phyloP scores from a whole-genome alignment of 2,797 vertebrate species.

The Cyclura pinguis region DNA sequence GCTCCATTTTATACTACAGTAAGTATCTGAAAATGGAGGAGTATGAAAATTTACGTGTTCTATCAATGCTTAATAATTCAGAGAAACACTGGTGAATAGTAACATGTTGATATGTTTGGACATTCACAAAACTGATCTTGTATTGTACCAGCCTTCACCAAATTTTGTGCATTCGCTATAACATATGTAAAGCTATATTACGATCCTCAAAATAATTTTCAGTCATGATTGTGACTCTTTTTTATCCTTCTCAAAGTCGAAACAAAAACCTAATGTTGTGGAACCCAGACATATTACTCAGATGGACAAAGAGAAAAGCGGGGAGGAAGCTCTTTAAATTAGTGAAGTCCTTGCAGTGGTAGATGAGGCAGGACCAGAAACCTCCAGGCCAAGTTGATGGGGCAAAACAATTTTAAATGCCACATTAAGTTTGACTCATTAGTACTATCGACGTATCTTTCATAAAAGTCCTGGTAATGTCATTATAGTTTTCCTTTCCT shows the following conservation, averaged over 20 bases:
- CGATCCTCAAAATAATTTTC: neutral
- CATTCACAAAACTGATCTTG: neutral
- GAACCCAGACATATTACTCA: conserved; percentile 11
- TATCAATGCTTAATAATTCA: neutral
- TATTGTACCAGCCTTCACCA: neutral
- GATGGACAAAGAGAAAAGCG: neutral
- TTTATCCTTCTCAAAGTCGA: neutral
- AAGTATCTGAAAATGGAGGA: neutral
- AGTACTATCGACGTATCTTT: conserved; percentile 16
- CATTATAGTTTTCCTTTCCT: neutral
- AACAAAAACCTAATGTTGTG: neutral
- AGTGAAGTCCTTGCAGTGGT: conserved; percentile 24
- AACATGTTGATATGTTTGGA: neutral
- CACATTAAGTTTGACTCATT: conserved; percentile 52
- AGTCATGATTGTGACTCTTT: neutral
- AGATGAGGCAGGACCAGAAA: neutral
- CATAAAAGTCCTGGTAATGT: conserved; percentile 21
- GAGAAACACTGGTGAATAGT: neutral
- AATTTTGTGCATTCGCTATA: neutral
- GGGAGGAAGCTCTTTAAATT: neutral
- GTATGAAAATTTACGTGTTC: neutral
- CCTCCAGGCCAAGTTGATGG: conserved; percentile 33
- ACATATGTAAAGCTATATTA: neutral
- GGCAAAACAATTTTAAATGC: conserved; percentile 49
- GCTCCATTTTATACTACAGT: neutral